These are phyloP conservation scores for Drosophila kanekoi DNA, from an alignment of 2,888 invertebrate species.

Conservation along the genomic window DNA sequence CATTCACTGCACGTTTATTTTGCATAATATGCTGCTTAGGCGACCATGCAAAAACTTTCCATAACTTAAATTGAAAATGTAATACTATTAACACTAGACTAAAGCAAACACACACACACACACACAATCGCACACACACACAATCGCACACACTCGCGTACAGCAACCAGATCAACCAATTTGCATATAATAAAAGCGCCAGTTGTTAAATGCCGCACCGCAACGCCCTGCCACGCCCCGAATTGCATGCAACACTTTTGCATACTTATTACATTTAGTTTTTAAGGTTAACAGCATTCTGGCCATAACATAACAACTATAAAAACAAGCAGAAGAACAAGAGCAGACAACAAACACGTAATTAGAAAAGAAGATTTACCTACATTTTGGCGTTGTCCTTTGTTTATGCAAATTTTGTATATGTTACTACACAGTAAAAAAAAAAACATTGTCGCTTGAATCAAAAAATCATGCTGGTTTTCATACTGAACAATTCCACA, in stretches of 20 bases:
- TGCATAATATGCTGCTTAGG: conserved; percentile 60
- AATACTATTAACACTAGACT: conserved; percentile 62
- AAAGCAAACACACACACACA: conserved; percentile 1
- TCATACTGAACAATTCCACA: neutral
- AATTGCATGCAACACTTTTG: conserved; percentile 63
- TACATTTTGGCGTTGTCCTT: conserved; percentile 63
- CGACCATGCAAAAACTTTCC: conserved; percentile 37
- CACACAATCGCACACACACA: neutral
- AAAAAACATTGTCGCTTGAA: neutral
- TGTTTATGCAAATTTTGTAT: conserved; percentile 70
- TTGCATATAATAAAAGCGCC: conserved; percentile 60
- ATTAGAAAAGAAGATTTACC: conserved; percentile 66
- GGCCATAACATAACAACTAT: conserved; percentile 25
- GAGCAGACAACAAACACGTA: conserved; percentile 33
- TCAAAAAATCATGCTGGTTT: neutral
- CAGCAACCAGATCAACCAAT: conserved; percentile 27
- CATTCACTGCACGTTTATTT: conserved; percentile 35
- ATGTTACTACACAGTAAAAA: conserved; percentile 25
- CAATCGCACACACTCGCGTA: conserved; percentile 6
- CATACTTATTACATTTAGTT: conserved; percentile 70
- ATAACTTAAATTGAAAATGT: conserved; percentile 66
- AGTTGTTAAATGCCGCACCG: conserved; percentile 28
- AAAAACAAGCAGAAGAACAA: conserved; percentile 12
- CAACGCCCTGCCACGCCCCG: neutral
- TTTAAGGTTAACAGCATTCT: conserved; percentile 59